Evolutionary conservation across 2,797 vertebrate species (phyloP).

Genomic region (Malurus leucopterus): DNA sequence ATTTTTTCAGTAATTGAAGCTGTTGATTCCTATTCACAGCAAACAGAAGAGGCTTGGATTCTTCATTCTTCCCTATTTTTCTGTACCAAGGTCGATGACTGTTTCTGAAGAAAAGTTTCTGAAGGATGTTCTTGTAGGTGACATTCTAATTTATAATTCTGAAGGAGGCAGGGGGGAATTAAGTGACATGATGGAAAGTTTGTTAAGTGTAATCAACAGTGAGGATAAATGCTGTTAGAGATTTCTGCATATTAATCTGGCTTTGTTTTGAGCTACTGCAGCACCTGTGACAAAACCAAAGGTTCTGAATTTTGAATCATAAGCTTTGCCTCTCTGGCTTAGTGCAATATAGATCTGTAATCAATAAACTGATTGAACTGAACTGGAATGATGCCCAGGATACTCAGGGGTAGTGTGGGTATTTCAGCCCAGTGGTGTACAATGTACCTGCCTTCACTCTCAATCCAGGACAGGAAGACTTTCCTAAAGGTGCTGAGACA

Average conservation of each 20-base stretch:
- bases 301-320: not conserved
- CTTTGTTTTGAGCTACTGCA: conserved; percentile 18
- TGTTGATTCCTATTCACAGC: not conserved
- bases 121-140: conserved; percentile 34
- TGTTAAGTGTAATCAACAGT: conserved; percentile 51
- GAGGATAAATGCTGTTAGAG: conserved; percentile 32
- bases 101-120: conserved; percentile 10
- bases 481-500: not conserved
- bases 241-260: conserved; percentile 52
- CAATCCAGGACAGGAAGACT: not conserved
- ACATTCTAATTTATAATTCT: conserved; percentile 41
- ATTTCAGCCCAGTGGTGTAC: not conserved
- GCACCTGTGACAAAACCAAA: not conserved
- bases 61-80: not conserved
- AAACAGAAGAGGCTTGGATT: not conserved
- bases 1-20: not conserved
- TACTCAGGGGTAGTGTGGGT: not conserved
- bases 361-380: not conserved
- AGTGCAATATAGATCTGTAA: not conserved
- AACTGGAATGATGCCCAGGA: not conserved
- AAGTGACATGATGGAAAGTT: conserved; percentile 46
- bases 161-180: conserved; percentile 28
- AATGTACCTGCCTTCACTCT: not conserved
- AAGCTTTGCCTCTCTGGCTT: not conserved
- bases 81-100: not conserved